phyloP scores from a whole-genome alignment of 2,113 vertebrate genomes.

The Cacatua alba region DNA sequence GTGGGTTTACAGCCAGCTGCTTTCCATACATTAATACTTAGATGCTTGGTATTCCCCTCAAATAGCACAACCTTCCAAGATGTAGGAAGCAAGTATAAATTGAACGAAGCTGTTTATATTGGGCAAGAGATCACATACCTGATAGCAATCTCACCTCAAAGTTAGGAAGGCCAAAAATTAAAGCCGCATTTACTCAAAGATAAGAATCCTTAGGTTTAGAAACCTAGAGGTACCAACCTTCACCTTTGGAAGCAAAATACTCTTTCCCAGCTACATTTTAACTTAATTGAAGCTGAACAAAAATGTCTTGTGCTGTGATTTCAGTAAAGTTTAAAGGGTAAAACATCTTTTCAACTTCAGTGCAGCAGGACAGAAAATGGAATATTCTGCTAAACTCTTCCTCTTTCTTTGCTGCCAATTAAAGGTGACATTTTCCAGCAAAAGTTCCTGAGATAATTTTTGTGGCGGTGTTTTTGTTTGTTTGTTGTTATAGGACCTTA shows the following conservation, averaged over 20 bases:
- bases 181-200: not conserved
- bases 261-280: not conserved
- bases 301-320: not conserved
- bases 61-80: not conserved
- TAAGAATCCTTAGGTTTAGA: not conserved
- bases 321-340: not conserved
- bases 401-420: not conserved
- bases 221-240: not conserved
- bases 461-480: not conserved
- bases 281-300: not conserved
- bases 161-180: not conserved
- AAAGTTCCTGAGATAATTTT: not conserved
- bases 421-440: not conserved
- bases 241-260: not conserved
- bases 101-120: not conserved
- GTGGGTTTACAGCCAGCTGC: conserved; percentile 46
- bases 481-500: conserved; percentile 72
- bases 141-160: not conserved
- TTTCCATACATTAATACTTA: not conserved
- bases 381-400: not conserved
- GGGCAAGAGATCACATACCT: not conserved
- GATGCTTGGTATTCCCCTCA: not conserved
- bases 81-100: not conserved
- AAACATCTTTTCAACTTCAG: not conserved
- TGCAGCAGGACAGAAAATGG: not conserved